Percentiles rank a stretch among this genome's conserved stretches.
Evolutionary conservation across 30 jellyfish, hydroid and myxozoan genomes (phyloP).

Genomic region (Aurelia sp.): DNA sequence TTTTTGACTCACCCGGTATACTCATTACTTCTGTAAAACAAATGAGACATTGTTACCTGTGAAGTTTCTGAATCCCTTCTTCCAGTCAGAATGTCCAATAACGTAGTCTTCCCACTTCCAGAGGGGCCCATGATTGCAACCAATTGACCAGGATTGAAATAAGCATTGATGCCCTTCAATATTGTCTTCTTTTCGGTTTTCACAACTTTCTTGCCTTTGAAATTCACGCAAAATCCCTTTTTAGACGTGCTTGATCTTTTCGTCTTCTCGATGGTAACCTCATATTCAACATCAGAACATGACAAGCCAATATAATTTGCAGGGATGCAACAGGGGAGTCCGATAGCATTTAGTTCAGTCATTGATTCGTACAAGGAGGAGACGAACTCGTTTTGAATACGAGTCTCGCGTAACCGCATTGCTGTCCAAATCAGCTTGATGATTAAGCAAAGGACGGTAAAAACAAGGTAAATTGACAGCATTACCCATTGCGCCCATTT

Average conservation of each 20-base stretch:
- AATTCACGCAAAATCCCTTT: constrained; percentile 5
- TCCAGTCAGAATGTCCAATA: constrained; percentile 86
- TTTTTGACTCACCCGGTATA: no score
- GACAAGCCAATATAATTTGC: constrained; percentile 76
- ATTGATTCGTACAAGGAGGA: constrained; percentile 33
- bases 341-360: constrained; percentile 44
- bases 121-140: constrained; percentile 97
- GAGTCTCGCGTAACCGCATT: constrained; percentile 30
- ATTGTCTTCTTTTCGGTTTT: constrained; percentile 1
- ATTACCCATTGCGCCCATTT: constrained; percentile 56
- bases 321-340: constrained; percentile 73
- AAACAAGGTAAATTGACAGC: neutral
- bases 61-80: constrained; percentile 58
- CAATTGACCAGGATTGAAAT: constrained; percentile 96
- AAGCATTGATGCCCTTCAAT: constrained; percentile 73
- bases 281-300: constrained; percentile 52
- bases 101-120: constrained; percentile 94
- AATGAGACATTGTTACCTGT: constrained; percentile 35
- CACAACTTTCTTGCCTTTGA: neutral
- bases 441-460: constrained; percentile 24
- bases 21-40: no score
- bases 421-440: constrained; percentile 62
- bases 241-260: neutral
- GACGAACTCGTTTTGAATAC: constrained; percentile 53
- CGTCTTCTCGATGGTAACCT: constrained; percentile 29